A percentile compares a stretch with the other conserved stretches of the same genome.
phyloP scores from a whole-genome alignment of 2,888 invertebrate species.

The Globia sparganii region DNA sequence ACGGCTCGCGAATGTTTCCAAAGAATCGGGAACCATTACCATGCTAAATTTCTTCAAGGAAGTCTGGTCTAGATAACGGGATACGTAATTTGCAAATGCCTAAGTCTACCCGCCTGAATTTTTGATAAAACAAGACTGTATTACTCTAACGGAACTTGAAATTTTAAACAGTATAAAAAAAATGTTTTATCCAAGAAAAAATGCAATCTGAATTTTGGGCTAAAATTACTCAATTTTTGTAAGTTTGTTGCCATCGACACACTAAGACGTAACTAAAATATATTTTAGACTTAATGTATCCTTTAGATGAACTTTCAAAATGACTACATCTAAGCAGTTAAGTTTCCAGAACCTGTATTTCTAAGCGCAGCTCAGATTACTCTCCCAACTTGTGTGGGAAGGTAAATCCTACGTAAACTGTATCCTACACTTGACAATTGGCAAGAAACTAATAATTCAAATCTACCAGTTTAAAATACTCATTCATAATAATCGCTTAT shows the following conservation, averaged over 20 bases:
- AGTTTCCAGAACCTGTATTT: conserved; percentile 22
- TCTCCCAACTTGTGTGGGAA: conserved; percentile 35
- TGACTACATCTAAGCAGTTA: conserved; percentile 4
- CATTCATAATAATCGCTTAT: conserved; percentile 34
- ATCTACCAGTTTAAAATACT: conserved; percentile 11
- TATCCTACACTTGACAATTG: conserved; percentile 15
- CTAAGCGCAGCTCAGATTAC: conserved; percentile 29
- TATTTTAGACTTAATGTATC: conserved; percentile 20
- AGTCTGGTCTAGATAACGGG: conserved; percentile 76
- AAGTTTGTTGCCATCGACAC: background rate
- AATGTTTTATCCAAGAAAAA: background rate
- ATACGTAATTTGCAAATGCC: conserved; percentile 63
- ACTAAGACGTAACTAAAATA: conserved; percentile 11
- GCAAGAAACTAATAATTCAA: conserved; percentile 19
- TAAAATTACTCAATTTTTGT: background rate
- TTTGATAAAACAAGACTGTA: conserved; percentile 26
- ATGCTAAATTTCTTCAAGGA: conserved; percentile 80
- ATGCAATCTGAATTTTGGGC: background rate
- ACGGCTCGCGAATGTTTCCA: conserved; percentile 81
- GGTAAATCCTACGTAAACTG: conserved; percentile 44
- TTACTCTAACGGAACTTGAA: conserved; percentile 20
- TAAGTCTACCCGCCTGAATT: conserved; percentile 36
- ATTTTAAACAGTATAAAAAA: background rate
- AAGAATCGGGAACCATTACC: conserved; percentile 77
- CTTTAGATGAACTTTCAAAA: conserved; percentile 2